These are phyloP conservation scores for Diaphora mendica DNA, from an alignment of 2,888 invertebrate species.

Conservation along the genomic window DNA sequence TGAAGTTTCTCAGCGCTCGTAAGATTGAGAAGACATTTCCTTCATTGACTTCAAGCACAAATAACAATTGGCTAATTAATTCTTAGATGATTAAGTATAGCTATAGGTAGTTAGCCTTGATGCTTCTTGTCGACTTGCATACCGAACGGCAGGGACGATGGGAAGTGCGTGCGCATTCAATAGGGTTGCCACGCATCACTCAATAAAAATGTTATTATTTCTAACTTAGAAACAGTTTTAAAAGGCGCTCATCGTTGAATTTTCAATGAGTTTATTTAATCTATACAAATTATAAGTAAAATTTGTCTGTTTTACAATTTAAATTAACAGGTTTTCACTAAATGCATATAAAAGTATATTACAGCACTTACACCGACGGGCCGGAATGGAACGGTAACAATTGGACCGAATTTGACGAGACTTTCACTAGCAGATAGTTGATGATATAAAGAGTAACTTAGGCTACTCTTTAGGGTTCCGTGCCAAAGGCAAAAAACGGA, in stretches of 20 bases:
- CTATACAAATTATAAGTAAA: too few species aligned
- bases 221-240: neutral
- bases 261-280: too few species aligned
- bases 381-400: too few species aligned
- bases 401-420: too few species aligned
- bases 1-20: neutral
- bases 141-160: conserved; percentile 34
- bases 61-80: conserved; percentile 50
- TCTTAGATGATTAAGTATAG: conserved; percentile 43
- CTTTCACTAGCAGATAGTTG: too few species aligned
- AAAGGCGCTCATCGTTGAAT: neutral
- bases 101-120: conserved; percentile 43
- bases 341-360: too few species aligned
- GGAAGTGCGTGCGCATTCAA: conserved; percentile 22
- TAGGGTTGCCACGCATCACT: conserved; percentile 29
- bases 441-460: too few species aligned
- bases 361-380: too few species aligned
- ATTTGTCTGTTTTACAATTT: too few species aligned
- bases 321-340: too few species aligned
- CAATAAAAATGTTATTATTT: neutral
- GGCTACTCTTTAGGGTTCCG: too few species aligned
- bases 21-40: neutral
- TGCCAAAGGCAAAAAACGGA: too few species aligned
- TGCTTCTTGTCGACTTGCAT: conserved; percentile 36
- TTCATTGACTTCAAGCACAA: conserved; percentile 21